phyloP scores from a whole-genome alignment of 2,797 vertebrate species.

The Nannoperca obscura region DNA sequence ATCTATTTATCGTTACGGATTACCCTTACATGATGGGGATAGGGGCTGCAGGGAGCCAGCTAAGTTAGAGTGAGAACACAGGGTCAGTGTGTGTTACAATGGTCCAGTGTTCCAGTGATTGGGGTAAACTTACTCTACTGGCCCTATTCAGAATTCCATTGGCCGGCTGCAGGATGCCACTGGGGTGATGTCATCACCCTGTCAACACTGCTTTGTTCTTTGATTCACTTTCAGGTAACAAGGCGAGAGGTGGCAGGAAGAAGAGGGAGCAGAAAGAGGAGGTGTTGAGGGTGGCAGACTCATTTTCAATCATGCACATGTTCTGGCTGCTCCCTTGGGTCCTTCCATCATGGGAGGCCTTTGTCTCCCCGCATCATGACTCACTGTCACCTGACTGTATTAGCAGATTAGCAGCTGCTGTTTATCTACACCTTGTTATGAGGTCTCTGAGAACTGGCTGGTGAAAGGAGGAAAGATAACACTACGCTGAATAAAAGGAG shows the following conservation, averaged over 20 bases:
- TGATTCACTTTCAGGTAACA: constrained; percentile 1
- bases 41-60: background rate
- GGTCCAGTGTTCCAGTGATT: constrained; percentile 38
- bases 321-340: constrained; percentile 12
- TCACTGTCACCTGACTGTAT: constrained; percentile 37
- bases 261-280: background rate
- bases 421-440: constrained; percentile 4
- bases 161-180: constrained; percentile 6
- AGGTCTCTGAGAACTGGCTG: background rate
- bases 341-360: constrained; percentile 7
- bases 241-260: background rate
- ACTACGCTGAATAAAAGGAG: background rate
- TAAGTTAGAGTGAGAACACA: background rate
- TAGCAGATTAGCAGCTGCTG: constrained; percentile 35
- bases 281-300: background rate
- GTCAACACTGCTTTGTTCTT: constrained; percentile 52
- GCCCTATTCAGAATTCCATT: constrained; percentile 23
- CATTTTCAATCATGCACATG: constrained; percentile 48
- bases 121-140: constrained; percentile 16
- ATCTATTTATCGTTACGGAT: constrained; percentile 55
- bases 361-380: constrained; percentile 16
- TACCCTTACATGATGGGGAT: constrained; percentile 38
- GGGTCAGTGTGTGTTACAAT: constrained; percentile 24
- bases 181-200: constrained; percentile 47
- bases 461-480: background rate